Evolutionary conservation across 2,797 vertebrate species (phyloP).

Genomic region (Lithobates sylvaticus): DNA sequence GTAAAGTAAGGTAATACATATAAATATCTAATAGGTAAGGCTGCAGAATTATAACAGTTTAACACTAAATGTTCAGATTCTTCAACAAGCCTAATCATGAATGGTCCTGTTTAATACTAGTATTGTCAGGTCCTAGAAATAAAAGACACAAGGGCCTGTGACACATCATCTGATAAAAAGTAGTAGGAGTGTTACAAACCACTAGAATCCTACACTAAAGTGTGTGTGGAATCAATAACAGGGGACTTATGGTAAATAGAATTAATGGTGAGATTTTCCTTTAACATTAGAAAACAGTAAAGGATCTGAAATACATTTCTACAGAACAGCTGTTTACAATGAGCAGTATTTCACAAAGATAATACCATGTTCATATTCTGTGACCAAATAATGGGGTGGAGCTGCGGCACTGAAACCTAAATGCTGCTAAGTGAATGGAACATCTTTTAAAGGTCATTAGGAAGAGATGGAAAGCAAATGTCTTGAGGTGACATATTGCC

Average conservation of each 20-base stretch:
- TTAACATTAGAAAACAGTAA: too few relatives aligned
- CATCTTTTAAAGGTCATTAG: constrained; percentile 76
- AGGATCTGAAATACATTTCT: background rate
- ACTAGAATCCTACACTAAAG: background rate
- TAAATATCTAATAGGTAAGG: too few relatives aligned
- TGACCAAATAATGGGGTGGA: constrained; percentile 9
- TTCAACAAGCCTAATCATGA: too few relatives aligned
- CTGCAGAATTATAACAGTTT: too few relatives aligned
- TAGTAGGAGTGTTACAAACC: background rate
- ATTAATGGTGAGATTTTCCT: background rate
- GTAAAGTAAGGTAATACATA: too few relatives aligned
- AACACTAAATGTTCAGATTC: too few relatives aligned
- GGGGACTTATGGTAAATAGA: background rate
- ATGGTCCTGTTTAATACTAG: too few relatives aligned
- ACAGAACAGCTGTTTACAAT: background rate
- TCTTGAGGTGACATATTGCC: constrained; percentile 74
- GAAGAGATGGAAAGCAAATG: constrained; percentile 74
- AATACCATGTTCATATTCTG: background rate
- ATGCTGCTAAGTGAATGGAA: constrained; percentile 68
- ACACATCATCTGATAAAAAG: background rate
- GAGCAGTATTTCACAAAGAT: background rate
- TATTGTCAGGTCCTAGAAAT: background rate
- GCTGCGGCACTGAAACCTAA: constrained; percentile 56
- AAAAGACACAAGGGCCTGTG: background rate
- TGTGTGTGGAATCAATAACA: background rate